A percentile compares a stretch with the other conserved stretches of the same genome.
Conservation (phyloP, 1,140 invertebrate genomes). For the Drosophila mayri region DNA sequence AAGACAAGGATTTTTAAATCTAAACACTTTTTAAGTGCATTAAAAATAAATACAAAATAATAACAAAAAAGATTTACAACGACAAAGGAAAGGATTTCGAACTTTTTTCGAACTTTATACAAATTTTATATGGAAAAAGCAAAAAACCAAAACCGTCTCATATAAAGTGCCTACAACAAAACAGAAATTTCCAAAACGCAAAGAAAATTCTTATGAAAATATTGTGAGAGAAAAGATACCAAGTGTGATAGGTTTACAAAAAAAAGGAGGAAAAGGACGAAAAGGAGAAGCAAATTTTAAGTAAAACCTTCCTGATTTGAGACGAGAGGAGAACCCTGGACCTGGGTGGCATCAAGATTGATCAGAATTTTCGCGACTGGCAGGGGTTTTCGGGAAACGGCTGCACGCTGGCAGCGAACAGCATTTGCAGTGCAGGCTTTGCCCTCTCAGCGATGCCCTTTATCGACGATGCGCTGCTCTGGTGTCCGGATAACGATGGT, state of each 20-base stretch:
- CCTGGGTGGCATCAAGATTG: conserved; percentile 51
- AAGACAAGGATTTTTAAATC: conserved; percentile 41
- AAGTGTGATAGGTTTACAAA: conserved; percentile 40
- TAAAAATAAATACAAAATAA: conserved; percentile 40
- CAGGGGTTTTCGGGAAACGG: conserved; percentile 61
- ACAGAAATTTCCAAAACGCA: conserved; percentile 25
- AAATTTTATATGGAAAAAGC: conserved; percentile 50
- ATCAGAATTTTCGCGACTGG: conserved; percentile 47
- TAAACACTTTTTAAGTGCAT: conserved; percentile 23
- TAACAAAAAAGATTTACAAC: conserved; percentile 24
- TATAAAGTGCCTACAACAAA: conserved; percentile 66
- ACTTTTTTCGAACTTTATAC: conserved; percentile 27
- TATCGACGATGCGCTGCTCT: conserved; percentile 96
- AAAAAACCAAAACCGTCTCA: conserved; percentile 76
- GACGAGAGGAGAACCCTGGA: conserved; percentile 52
- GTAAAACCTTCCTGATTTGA: conserved; percentile 22
- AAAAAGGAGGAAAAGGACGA: background rate
- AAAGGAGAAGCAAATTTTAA: too few relatives aligned
- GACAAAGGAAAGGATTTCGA: conserved; percentile 18
- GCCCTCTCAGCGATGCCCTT: conserved; percentile 94
- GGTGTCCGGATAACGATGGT: conserved; percentile 96
- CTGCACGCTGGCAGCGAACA: conserved; percentile 86
- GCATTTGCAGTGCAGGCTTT: conserved; percentile 87
- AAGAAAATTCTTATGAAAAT: conserved; percentile 49
- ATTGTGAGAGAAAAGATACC: conserved; percentile 56